Base-by-base conservation (phyloP, 1,140 invertebrate species). In the Cryptotermes secundus region DNA sequence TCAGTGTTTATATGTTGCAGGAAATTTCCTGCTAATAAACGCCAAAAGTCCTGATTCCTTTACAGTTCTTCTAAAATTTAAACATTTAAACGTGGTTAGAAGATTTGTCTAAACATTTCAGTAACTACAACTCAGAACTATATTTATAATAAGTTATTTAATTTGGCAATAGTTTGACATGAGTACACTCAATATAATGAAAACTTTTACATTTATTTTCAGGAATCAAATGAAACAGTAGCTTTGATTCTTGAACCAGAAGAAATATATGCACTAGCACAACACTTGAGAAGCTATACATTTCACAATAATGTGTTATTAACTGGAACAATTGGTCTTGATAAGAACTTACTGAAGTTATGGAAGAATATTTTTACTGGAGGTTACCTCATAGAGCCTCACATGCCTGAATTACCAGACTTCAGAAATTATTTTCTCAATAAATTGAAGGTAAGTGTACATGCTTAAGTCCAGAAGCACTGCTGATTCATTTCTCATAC, bases 181-280 rank as follows among this genome's bases (percentile, higher is more conserved):
- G 14, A 16, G 14, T 22, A 14, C 1, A 4, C 3, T 49, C 19
- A 49, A 22, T 12, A 19, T 49, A 49, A 26, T 80, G 34, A 26
- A 34, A 80, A 26, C 19, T 26, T 4, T 24, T 34, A 19, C 19
- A 80, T 24, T 81, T 72, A 26, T 26, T 83, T 83, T 34, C 31
- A 83, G 83, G 83, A 59, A 19, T 7, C 53, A 24, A 83, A 83
- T 59, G 83, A 83, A 65, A 79, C 83, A 16, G 36, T 83, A 65
- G 83, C 83, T n/a, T 79, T 83, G 35, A 83, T 83, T 65, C 83
- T 83, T 65, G 83, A 83, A 9, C 83, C 83, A 59, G 83, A 83
- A 79, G 83, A 83, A 53, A 83, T 83, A 9, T 65, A 83, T 34
- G 31, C 83, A 3, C 65, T 83, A 59, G 83, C 49, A 24, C 38